Conservation (phyloP, 1,140 invertebrate genomes). For the Lasioglossum albipes region DNA sequence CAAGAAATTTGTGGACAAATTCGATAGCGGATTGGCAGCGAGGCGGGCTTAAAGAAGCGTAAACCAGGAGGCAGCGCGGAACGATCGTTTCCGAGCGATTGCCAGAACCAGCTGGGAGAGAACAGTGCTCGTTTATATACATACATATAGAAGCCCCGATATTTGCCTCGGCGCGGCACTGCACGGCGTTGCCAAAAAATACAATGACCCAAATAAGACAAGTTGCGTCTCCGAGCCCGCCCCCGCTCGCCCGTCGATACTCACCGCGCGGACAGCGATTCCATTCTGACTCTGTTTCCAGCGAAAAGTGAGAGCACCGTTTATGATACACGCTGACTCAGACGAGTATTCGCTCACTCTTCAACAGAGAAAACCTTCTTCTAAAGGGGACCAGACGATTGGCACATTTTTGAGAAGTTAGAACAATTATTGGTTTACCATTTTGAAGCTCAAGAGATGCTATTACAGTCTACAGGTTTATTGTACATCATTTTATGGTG, state of each 20-base stretch:
- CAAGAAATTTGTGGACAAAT: conserved; percentile 6
- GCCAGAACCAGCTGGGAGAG: conserved; percentile 39
- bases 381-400: no score
- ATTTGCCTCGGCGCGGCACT: conserved; percentile 5
- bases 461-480: no score
- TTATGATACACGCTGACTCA: no score
- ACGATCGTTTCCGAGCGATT: conserved; percentile 48
- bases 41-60: conserved; percentile 40
- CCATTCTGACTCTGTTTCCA: conserved; percentile 12
- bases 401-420: no score
- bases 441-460: no score
- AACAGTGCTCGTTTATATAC: conserved; percentile 40
- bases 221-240: conserved; percentile 13
- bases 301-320: background rate
- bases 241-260: conserved; percentile 13
- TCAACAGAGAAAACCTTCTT: no score
- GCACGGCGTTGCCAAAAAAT: conserved; percentile 44
- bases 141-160: conserved; percentile 34
- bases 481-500: no score
- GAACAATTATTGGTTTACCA: no score
- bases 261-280: background rate
- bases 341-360: no score
- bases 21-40: conserved; percentile 1
- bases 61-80: conserved; percentile 34
- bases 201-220: conserved; percentile 52